These are phyloP conservation scores for Dreissena polymorpha DNA, from an alignment of 1,140 invertebrate genomes.

Conservation along the genomic window DNA sequence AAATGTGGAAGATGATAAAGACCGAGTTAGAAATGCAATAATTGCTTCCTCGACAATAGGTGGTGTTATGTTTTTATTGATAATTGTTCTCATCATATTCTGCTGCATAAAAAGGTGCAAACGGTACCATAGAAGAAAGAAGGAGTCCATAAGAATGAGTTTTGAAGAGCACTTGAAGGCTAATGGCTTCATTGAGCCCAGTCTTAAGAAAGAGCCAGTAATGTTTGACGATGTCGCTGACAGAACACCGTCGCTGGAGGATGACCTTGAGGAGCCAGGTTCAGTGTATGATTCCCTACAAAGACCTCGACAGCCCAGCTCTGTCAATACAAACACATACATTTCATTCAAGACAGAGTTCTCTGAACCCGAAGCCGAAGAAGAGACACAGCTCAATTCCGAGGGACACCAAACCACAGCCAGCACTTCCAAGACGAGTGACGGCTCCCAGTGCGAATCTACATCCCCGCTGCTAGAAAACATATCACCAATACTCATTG, in stretches of 20 bases:
- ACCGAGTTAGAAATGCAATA: conserved; percentile 55
- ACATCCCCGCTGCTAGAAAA: conserved; percentile 65
- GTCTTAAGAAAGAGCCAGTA: conserved; percentile 22
- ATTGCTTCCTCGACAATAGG: conserved; percentile 66
- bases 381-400: conserved; percentile 40
- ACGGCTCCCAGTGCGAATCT: conserved; percentile 66
- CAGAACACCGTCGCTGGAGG: conserved; percentile 13
- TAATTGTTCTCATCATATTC: conserved; percentile 58
- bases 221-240: conserved; percentile 42
- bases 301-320: conserved; percentile 31
- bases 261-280: conserved; percentile 27
- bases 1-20: conserved; percentile 12
- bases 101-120: conserved; percentile 51
- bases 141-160: conserved; percentile 61
- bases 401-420: conserved; percentile 27
- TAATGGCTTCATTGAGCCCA: conserved; percentile 53
- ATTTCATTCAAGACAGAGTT: conserved; percentile 69
- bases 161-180: conserved; percentile 68
- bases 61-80: conserved; percentile 61
- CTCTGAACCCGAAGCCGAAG: conserved; percentile 62
- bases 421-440: conserved; percentile 52
- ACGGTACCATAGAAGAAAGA: conserved; percentile 56
- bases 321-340: conserved; percentile 64
- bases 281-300: conserved; percentile 55
- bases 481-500: conserved; percentile 53